Evolutionary conservation across 2,888 invertebrate genomes (phyloP).

Genomic region (Megamerina dolium): DNA sequence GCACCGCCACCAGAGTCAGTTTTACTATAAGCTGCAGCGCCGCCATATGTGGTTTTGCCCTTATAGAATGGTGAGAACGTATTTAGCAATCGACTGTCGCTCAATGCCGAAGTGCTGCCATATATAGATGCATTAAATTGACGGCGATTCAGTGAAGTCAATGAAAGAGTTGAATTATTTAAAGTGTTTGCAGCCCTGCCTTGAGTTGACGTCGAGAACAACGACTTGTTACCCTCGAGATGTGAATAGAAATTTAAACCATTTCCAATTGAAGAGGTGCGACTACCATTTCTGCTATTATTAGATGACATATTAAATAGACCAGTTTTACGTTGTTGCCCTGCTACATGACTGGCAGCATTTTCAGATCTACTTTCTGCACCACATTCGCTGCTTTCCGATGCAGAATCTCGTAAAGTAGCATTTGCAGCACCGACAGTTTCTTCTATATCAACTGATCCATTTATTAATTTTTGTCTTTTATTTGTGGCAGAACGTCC

Average conservation of each 20-base stretch:
- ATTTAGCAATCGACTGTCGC: conserved; percentile 44
- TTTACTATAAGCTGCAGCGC: conserved; percentile 59
- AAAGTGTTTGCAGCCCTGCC: conserved; percentile 29
- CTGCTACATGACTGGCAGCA: conserved; percentile 9
- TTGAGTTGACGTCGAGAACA: conserved; percentile 31
- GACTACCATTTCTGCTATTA: conserved; percentile 24
- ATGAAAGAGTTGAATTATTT: conserved; percentile 45
- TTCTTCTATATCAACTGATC: conserved; percentile 5
- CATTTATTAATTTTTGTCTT: conserved; percentile 22
- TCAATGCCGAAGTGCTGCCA: conserved; percentile 47
- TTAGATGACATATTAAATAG: conserved; percentile 25
- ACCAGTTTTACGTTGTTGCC: conserved; percentile 21
- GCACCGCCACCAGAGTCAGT: conserved; percentile 22
- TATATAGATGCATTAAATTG: conserved; percentile 47
- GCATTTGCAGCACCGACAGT: conserved; percentile 15
- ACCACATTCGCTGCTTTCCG: conserved; percentile 33
- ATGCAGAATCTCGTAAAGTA: conserved; percentile 26
- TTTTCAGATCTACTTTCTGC: conserved; percentile 9
- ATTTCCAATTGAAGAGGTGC: conserved; percentile 30
- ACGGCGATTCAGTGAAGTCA: conserved; percentile 42
- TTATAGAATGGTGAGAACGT: conserved; percentile 66
- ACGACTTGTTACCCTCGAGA: conserved; percentile 45
- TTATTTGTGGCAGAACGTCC: conserved; percentile 12
- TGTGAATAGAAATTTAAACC: conserved; percentile 44
- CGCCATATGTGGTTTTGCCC: conserved; percentile 70